Evolutionary conservation across 2,113 vertebrate genomes (phyloP).

Genomic region (Gymnorhina tibicen): DNA sequence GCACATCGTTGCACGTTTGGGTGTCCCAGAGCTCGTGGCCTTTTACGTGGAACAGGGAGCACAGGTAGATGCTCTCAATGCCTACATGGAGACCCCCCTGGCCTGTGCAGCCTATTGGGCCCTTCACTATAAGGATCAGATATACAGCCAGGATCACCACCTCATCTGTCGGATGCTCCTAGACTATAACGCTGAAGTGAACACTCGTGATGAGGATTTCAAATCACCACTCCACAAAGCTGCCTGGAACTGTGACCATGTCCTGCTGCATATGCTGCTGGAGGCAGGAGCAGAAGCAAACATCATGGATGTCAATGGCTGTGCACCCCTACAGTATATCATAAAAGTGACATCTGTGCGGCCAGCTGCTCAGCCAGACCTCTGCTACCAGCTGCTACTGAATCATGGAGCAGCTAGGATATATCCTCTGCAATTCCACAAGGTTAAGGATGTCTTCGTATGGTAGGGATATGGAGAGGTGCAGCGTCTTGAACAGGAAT

Average conservation of each 20-base stretch:
- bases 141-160: constrained; percentile 86
- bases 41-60: constrained; percentile 85
- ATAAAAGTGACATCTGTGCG: constrained; percentile 86
- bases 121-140: constrained; percentile 83
- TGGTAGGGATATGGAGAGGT: neutral
- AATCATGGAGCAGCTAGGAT: constrained; percentile 87
- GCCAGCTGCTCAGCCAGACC: constrained; percentile 78
- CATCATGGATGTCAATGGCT: constrained; percentile 91
- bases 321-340: constrained; percentile 88
- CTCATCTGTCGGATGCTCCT: constrained; percentile 85
- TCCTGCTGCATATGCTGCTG: constrained; percentile 89
- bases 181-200: constrained; percentile 83
- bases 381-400: constrained; percentile 90
- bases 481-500: neutral
- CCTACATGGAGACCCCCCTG: constrained; percentile 85
- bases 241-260: constrained; percentile 92
- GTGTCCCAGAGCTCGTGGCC: constrained; percentile 82
- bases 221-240: constrained; percentile 94
- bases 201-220: constrained; percentile 84
- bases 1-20: constrained; percentile 82
- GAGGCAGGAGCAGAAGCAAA: constrained; percentile 84
- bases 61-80: constrained; percentile 77
- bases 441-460: constrained; percentile 72
- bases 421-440: constrained; percentile 94
- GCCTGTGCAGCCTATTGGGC: constrained; percentile 87